These are phyloP conservation scores for Choloepus didactylus DNA, from an alignment of 2,797 vertebrate genomes.

Conservation along the genomic window DNA sequence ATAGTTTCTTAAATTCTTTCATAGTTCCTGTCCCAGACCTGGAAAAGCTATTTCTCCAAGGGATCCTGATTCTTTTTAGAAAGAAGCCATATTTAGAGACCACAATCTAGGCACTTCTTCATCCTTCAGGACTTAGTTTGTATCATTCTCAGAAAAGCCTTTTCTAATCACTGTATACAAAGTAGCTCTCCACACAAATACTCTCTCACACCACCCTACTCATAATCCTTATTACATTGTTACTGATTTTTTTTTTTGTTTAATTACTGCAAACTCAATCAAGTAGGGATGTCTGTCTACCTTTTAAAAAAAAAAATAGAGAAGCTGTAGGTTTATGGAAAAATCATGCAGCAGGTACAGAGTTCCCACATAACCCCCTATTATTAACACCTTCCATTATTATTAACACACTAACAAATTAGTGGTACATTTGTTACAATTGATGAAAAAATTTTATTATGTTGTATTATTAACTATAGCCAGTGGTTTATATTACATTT, in stretches of 20 bases:
- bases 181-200: constrained; percentile 47
- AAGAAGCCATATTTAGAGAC: constrained; percentile 54
- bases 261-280: constrained; percentile 23
- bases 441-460: too few species aligned
- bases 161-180: constrained; percentile 31
- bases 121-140: constrained; percentile 2
- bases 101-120: constrained; percentile 2
- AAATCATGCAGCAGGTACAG: too few species aligned
- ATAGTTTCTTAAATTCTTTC: constrained; percentile 54
- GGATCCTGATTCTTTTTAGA: constrained; percentile 43
- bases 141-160: constrained; percentile 17
- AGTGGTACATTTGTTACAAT: too few species aligned
- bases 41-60: constrained; percentile 51
- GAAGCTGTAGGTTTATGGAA: too few species aligned
- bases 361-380: too few species aligned
- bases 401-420: too few species aligned
- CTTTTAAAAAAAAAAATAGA: background rate
- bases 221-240: constrained; percentile 3
- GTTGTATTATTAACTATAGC: too few species aligned
- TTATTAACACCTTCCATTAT: too few species aligned
- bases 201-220: background rate
- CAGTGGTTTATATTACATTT: too few species aligned
- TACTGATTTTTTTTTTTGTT: constrained; percentile 19
- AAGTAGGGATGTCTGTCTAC: background rate
- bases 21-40: constrained; percentile 27